Evolutionary conservation across 2,888 invertebrate species (phyloP).

Genomic region (Glomeris marginata): DNA sequence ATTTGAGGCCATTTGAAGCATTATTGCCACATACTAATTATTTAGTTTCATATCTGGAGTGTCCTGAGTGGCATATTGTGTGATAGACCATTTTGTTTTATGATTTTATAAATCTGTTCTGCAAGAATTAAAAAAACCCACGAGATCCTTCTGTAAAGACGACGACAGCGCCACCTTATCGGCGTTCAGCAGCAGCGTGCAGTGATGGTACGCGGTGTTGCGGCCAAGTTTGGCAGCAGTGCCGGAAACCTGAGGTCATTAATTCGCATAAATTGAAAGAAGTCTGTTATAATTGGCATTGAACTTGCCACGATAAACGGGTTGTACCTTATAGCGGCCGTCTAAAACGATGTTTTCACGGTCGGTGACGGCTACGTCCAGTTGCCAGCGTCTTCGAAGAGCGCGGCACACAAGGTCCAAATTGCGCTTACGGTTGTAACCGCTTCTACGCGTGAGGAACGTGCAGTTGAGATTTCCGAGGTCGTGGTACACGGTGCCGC

Average conservation of each 20-base stretch:
- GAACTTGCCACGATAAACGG: too few relatives aligned
- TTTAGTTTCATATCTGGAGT: too few relatives aligned
- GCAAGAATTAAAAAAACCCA: neutral
- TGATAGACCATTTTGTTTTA: too few relatives aligned
- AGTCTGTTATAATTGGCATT: too few relatives aligned
- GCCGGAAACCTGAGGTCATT: slow-evolving; percentile 64
- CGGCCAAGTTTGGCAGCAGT: slow-evolving; percentile 85
- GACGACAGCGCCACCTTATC: slow-evolving; percentile 54
- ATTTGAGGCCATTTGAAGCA: too few relatives aligned
- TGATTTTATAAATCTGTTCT: too few relatives aligned
- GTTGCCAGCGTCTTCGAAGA: slow-evolving; percentile 62
- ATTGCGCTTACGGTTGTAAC: slow-evolving; percentile 75
- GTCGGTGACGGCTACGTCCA: slow-evolving; percentile 57
- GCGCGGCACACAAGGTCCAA: slow-evolving; percentile 71
- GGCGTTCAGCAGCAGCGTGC: slow-evolving; percentile 79
- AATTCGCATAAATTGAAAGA: neutral
- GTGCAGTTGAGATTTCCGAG: slow-evolving; percentile 81
- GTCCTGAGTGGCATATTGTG: too few relatives aligned
- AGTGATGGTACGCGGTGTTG: slow-evolving; percentile 89
- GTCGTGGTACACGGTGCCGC: slow-evolving; percentile 95
- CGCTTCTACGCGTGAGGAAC: slow-evolving; percentile 68
- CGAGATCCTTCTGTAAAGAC: neutral
- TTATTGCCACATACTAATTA: too few relatives aligned
- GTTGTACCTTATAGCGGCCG: slow-evolving; percentile 37
- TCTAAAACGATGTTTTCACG: slow-evolving; percentile 75